Base-by-base conservation (phyloP, 2,797 vertebrate species). In the Tenualosa ilisha region DNA sequence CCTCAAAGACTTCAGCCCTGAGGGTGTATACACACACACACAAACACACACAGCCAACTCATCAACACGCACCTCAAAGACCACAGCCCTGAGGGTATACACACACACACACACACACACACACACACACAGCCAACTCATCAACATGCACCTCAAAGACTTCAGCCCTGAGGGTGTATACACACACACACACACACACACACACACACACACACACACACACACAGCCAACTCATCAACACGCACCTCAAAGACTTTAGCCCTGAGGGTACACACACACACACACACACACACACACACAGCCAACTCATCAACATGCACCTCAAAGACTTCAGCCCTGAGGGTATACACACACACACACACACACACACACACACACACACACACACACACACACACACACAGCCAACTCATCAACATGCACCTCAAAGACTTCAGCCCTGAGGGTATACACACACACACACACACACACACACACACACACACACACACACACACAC, bases 231-330 rank as follows among this genome's bases (percentile, higher is more conserved):
- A 82, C 92, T 99, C 89, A 99, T 99, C 92, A 98, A 97, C 91
- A 98, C 97, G 51, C 99, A 99, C 93, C 96, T 92, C 88, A 99
- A 99, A 92, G 98, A 99, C 91, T 97, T 97, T 92, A 97, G 94
- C 91, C 97, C 96, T 37, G 98, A 99, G 83, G 98, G 98, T 99
- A 94, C 94, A 94, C 82, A 79, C 40, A 79, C 72, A 79, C 40
- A 79, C 72, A 94, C 83, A 79, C 40, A 79, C 72, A 79, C 40
- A 79, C 68, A 68, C 63, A 31, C 63, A 65, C 61, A 46, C 94
- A 99, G 98, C 92, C 98, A 99, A 82, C 92, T 99, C 89, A 98
- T 99, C 92, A 98, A 97, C 91, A 98, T 97, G 50, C 98, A 99
- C 94, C 96, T 92, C 89, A 99, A 99, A 92, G 98, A 31, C 31